phyloP scores from a whole-genome alignment of 2,113 vertebrate genomes.

The Varanus salvator region DNA sequence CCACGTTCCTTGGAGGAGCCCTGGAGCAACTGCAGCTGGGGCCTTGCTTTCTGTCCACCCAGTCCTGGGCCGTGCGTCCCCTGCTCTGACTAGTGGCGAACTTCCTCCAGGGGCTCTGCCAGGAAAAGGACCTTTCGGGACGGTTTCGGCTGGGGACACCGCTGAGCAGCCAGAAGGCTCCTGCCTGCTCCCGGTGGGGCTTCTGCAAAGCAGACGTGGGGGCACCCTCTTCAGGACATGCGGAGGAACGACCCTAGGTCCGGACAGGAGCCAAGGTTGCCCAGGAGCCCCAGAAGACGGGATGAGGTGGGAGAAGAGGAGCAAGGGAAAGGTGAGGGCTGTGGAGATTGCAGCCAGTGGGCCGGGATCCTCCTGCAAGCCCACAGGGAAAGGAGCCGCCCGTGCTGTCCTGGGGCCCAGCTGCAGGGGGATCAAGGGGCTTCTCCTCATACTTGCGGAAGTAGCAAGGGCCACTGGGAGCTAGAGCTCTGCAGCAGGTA shows the following conservation, averaged over 20 bases:
- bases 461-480: background rate
- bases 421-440: background rate
- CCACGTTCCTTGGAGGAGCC: background rate
- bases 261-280: background rate
- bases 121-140: background rate
- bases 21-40: background rate
- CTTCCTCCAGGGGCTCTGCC: background rate
- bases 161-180: background rate
- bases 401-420: background rate
- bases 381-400: background rate
- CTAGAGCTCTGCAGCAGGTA: slow-evolving; percentile 17
- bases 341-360: no score
- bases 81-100: background rate
- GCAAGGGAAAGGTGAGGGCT: no score
- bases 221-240: background rate
- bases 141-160: no score
- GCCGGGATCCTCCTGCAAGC: no score
- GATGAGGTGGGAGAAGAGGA: background rate
- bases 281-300: background rate
- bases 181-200: background rate
- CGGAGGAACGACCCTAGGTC: background rate
- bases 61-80: background rate
- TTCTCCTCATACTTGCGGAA: no score
- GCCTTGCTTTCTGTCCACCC: background rate
- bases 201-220: background rate